Base-by-base conservation (phyloP, 2,113 vertebrate genomes). In the Xiphophorus couchianus region DNA sequence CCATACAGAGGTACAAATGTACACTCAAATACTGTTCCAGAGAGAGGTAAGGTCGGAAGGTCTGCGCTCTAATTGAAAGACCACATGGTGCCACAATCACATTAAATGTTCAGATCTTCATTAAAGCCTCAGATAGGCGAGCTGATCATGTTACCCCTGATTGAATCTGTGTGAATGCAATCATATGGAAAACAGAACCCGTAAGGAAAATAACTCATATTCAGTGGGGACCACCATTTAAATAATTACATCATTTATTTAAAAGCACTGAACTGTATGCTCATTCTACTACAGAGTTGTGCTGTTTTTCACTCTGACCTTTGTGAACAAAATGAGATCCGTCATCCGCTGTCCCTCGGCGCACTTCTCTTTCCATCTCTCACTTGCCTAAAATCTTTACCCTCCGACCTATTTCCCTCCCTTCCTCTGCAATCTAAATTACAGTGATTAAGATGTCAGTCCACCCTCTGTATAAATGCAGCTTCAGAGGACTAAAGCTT, bases 391-490 rank as follows among this genome's bases (percentile, higher is more conserved):
- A 66, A 84, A 84, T 83, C 62, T 77, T 80, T 74, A 29, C 66
- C 60, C 72, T 77, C 66, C 71, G 82, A 54, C 62, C 76, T 5
- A 28, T 78, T 80, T 74, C 84, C 74, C 75, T 82, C 54, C 76
- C 78, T 87, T 76, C 74, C 79, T 77, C 71, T 15, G 22, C 71
- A 83, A 65, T 70, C 75, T 80, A 83, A 92, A 93, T 92, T 89
- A 93, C 84, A 89, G 88, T 90, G 71, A 93, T 93, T 91, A 91
- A 62, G 1, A 76, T 70, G 80, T 82, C 90, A 87, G 75, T 79
- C 89, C 84, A 77, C 88, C 87, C 85, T 84, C 77, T 58, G 77
- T 80, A 79, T 80, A 84, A 89, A 86, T 72, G 78, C 73, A 81
- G 83, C 84, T 84, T 84, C 67, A 74, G 77, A 86, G 37, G 76